Base-by-base conservation (phyloP, 2,113 vertebrate genomes). In the Megaleporinus macrocephalus region DNA sequence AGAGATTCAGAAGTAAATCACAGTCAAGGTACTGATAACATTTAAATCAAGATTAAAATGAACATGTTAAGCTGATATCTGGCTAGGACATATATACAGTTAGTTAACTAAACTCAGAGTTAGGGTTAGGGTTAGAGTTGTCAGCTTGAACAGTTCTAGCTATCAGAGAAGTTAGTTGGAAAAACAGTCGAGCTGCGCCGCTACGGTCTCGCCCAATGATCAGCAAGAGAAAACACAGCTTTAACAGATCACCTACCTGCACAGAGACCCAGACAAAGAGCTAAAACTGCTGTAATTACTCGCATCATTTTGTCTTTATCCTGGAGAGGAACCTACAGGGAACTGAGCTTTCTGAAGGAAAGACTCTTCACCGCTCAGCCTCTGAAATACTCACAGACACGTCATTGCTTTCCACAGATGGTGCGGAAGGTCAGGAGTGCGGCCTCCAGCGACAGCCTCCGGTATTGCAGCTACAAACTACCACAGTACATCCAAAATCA, bases 351-450 rank as follows among this genome's bases (percentile, higher is more conserved):
- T 76, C 27, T 1, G 27, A 69, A 68, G 27, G 83, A 82, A 47
- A 66, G 72, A 76, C 5, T 59, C 44, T 41, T 63, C 73, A 22
- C 44, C 14, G 13, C 36, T 22, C 55, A 68, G 7, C 61, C 83
- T 70, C 63, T 68, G 79, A 84, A 76, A 66, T 2, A 47, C 73
- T 53, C 27, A 84, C 80, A 82, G 84, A 87, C 86, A 87, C 86
- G 86, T 87, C 86, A 87, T 59, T 78, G 62, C 57, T 70, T 3
- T 16, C 13, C 41, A 15, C 24, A 2, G 33, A 20, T 13, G 26
- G 63, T 36, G 24, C 36, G 5, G 1, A 15, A 11, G 26, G 13
- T 1, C 13, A 12, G 53, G 41, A 30, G 12, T 4, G 78, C 26
- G 70, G 22, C 84, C 70, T 79, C 81, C 27, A 16, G 22, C 47